phyloP scores from a whole-genome alignment of 2,888 invertebrate species.

The Drosophila merina region DNA sequence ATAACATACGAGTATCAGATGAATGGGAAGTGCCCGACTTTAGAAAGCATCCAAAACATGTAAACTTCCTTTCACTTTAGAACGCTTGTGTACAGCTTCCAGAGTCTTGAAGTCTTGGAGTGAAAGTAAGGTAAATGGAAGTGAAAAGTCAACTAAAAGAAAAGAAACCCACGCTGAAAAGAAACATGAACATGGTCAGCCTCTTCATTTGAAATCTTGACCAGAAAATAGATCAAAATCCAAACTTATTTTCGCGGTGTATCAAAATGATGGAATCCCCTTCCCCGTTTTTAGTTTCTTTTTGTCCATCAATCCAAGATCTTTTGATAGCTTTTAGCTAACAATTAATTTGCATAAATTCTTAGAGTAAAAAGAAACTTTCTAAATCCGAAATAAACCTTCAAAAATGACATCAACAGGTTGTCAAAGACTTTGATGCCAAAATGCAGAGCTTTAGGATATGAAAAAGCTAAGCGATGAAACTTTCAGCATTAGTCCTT shows the following conservation, averaged over 20 bases:
- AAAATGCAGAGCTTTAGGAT: slow-evolving; percentile 46
- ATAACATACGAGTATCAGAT: slow-evolving; percentile 14
- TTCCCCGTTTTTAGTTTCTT: slow-evolving; percentile 19
- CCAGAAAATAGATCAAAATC: neutral
- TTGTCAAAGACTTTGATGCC: slow-evolving; percentile 30
- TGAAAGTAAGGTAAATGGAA: slow-evolving; percentile 27
- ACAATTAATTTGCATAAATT: slow-evolving; percentile 41
- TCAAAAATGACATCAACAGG: slow-evolving; percentile 64
- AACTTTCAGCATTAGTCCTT: slow-evolving; percentile 29
- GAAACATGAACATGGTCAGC: neutral
- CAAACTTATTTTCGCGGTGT: neutral
- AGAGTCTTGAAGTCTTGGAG: slow-evolving; percentile 9
- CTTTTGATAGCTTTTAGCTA: slow-evolving; percentile 27
- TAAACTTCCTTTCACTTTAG: slow-evolving; percentile 68
- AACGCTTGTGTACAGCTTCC: slow-evolving; percentile 39
- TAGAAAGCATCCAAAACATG: slow-evolving; percentile 59
- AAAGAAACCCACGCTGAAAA: neutral
- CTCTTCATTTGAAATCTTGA: neutral
- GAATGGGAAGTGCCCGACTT: slow-evolving; percentile 50
- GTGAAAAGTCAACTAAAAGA: slow-evolving; percentile 1
- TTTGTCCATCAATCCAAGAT: slow-evolving; percentile 17
- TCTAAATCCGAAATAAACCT: slow-evolving; percentile 24
- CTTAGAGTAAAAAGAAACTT: slow-evolving; percentile 22
- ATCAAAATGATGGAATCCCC: slow-evolving; percentile 21
- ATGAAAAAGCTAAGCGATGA: slow-evolving; percentile 41